Base-by-base conservation (phyloP, 1,140 invertebrate species). In the Pentalonia nigronervosa region DNA sequence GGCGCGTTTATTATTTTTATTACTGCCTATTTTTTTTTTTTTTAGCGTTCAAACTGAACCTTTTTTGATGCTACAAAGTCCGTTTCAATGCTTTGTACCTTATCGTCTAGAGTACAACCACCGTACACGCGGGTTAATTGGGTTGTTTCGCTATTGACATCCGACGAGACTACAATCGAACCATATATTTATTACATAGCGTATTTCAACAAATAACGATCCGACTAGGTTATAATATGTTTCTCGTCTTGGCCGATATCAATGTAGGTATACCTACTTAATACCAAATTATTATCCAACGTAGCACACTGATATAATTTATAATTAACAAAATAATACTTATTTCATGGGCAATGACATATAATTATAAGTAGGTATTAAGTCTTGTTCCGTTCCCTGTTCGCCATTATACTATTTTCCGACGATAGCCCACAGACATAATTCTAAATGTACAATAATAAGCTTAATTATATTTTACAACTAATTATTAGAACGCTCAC, bases 51-150 rank as follows among this genome's bases (percentile, higher is more conserved):
- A 30, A n/a, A 76, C 14, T 3, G 30, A 76, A n/a, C n/a, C 60
- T 76, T 76, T 76, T 76, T n/a, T 76, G 60, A 7, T 34, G 4
- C 30, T 4, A 6, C n/a, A 6, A n/a, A n/a, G n/a, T n/a, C n/a
- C n/a, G 60, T 11, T 76, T 76, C 60, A 76, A 76, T 76, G 60
- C n/a, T 76, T 76, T 76, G n/a, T 76, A 76, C 60, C 60, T 76
- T 76, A 76, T n/a, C 30, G 60, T 76, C n/a, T 14, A 14, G 60
- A 76, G 60, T 30, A 76, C 60, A n/a, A 76, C 30, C n/a, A n/a
- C n/a, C 30, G 30, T 76, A 76, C 60, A 17, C 60, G 17, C 1
- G n/a, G 60, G 30, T 76, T 76, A 76, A 76, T 76, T 76, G 60
- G 60, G n/a, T 76, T 76, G n/a, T 76, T 67, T 76, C 60, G 14